Conservation (phyloP, 35 echinoderm and acorn worm genomes). For the Heliocidaris tuberculata region DNA sequence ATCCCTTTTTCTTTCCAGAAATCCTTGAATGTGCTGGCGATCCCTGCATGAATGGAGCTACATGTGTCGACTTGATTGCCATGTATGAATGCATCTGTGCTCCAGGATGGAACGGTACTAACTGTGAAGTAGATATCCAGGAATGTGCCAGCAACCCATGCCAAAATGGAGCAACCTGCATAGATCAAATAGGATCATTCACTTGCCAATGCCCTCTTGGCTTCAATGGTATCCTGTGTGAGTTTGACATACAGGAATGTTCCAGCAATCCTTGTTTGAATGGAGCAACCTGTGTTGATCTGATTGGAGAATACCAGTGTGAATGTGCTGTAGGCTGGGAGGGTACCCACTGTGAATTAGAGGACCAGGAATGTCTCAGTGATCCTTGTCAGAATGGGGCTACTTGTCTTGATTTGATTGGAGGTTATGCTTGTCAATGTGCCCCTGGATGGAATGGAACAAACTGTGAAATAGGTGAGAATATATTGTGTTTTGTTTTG, state of each 20-base stretch:
- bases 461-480: neutral
- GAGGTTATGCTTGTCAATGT: slow-evolving; percentile 53
- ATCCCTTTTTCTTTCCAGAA: slow-evolving; percentile 15
- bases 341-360: slow-evolving; percentile 61
- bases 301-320: slow-evolving; percentile 59
- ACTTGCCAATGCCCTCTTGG: slow-evolving; percentile 63
- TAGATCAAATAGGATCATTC: slow-evolving; percentile 54
- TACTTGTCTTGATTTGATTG: slow-evolving; percentile 52
- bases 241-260: slow-evolving; percentile 69
- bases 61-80: slow-evolving; percentile 52
- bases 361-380: slow-evolving; percentile 67
- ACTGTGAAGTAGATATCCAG: slow-evolving; percentile 69
- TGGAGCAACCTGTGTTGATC: slow-evolving; percentile 65
- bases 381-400: slow-evolving; percentile 77
- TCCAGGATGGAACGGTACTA: slow-evolving; percentile 59
- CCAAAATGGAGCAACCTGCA: slow-evolving; percentile 70
- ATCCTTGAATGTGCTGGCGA: slow-evolving; percentile 64
- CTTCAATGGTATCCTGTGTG: slow-evolving; percentile 59
- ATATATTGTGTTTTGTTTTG: neutral
- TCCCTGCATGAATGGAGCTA: slow-evolving; percentile 62
- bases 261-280: slow-evolving; percentile 70
- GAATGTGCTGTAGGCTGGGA: slow-evolving; percentile 53
- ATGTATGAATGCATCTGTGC: slow-evolving; percentile 61
- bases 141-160: slow-evolving; percentile 69
- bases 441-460: slow-evolving; percentile 50